Evolutionary conservation across 2,797 vertebrate species (phyloP).

Genomic region (Nannoperca obscura): DNA sequence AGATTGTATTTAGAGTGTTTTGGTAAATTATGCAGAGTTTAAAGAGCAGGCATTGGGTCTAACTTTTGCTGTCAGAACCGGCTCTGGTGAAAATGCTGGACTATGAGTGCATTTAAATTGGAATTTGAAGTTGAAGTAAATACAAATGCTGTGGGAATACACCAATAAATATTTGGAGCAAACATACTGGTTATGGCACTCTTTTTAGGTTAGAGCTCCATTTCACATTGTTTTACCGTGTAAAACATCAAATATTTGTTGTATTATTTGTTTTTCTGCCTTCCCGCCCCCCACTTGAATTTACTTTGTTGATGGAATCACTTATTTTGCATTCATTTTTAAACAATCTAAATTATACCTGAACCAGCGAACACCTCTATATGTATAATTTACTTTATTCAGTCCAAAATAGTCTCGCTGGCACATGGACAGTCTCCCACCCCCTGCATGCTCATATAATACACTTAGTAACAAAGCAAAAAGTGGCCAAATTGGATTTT

Average conservation of each 20-base stretch:
- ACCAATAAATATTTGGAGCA: not conserved
- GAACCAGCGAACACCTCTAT: not conserved
- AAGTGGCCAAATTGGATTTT: conserved; percentile 31
- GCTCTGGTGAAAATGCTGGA: not conserved
- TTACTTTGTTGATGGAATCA: too few relatives aligned
- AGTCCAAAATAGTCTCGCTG: not conserved
- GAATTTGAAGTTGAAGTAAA: not conserved
- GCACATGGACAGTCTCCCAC: not conserved
- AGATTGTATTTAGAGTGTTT: conserved; percentile 11
- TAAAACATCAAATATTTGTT: too few relatives aligned
- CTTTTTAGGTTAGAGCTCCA: not conserved
- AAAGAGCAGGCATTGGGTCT: conserved; percentile 9
- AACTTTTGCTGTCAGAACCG: not conserved
- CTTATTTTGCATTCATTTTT: too few relatives aligned
- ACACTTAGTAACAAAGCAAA: conserved; percentile 31
- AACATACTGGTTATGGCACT: not conserved
- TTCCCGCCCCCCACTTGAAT: too few relatives aligned
- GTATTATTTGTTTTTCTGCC: not conserved
- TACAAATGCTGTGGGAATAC: not conserved
- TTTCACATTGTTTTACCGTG: not conserved
- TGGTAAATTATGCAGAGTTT: conserved; percentile 18
- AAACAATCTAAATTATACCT: too few relatives aligned
- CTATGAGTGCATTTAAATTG: not conserved
- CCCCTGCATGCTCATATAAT: conserved; percentile 37
- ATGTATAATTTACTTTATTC: not conserved